Base-by-base conservation (phyloP, 2,797 vertebrate species). In the Thunnus albacares region DNA sequence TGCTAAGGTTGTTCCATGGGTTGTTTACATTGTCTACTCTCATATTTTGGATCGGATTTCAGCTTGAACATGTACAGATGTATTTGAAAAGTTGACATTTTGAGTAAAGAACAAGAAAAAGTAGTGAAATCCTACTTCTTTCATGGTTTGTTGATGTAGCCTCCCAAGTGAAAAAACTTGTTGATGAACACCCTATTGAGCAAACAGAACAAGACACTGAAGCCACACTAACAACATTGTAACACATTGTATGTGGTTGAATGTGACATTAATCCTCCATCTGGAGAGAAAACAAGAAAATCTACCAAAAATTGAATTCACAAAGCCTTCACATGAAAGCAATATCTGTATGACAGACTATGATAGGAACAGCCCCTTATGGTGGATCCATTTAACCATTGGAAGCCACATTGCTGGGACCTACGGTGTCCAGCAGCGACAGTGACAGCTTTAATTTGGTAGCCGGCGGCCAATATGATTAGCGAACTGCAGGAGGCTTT, bases 361-460 rank as follows among this genome's bases (percentile, higher is more conserved):
- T 53, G 86, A 90, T 77, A 81, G 90, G 84, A 92, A 83, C 18
- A 62, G 82, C 90, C 85, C 81, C 90, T 87, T 69, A 66, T 74
- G 72, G 89, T 63, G 90, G 82, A 82, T 85, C 83, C 86, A 88
- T 93, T 95, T 93, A 92, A 90, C 86, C 59, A 62, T 0, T 77
- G 73, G 89, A 81, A 83, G 89, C 80, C 88, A 78, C 81, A 75
- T 91, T 87, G 88, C 85, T 86, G 43, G n/a, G 82, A 59, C 82
- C 77, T 52, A 33, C 49, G 60, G 82, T 41, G 17, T 92, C 92
- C 93, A 79, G 85, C 94, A 56, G 94, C 11, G 89, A 49, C 75
- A 51, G 87, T 92, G 93, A 93, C 94, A 90, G 90, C 82, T 92
- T 93, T 94, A 92, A 95, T 94, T 94, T 93, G 89, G 88, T 82